These are phyloP conservation scores for Oryctolagus cuniculus DNA, from an alignment of 2,113 vertebrate genomes.

Conservation along the genomic window mOryCun1.1 NC_091437.1:59553501-59554000, in stretches of 20 bases:
- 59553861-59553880: not conserved
- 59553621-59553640: conserved; percentile 27
- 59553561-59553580: not conserved
- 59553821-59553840: not conserved
- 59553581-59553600: not conserved
- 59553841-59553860: not conserved
- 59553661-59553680: not conserved
- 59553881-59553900: not conserved
- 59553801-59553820: not conserved
- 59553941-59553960: not conserved
- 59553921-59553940: not conserved
- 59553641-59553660: not conserved
- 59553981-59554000: not conserved
- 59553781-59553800: not conserved
- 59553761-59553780: not conserved
- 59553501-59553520: no score
- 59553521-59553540: no score
- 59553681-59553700: not conserved
- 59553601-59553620: not conserved
- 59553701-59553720: not conserved
- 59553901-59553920: not conserved
- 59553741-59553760: not conserved
- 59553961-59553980: not conserved
- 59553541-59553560: no score
- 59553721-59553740: not conserved